Conservation (phyloP, 2,797 vertebrate genomes). For the Varecia variegata region DNA sequence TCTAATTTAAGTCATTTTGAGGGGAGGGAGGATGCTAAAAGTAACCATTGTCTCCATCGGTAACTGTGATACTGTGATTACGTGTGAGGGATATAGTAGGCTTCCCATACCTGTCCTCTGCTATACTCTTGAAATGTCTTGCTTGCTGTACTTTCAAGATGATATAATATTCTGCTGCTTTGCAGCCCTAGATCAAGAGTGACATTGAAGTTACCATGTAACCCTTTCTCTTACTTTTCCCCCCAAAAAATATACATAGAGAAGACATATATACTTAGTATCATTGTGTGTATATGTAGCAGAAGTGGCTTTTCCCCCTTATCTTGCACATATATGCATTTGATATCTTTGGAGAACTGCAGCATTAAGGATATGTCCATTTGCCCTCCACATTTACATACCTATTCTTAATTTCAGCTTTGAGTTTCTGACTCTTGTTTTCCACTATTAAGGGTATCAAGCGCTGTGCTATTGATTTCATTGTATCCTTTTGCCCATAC, state of each 20-base stretch:
- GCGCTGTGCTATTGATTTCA: neutral
- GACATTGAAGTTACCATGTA: neutral
- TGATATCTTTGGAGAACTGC: neutral
- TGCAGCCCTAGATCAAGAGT: neutral
- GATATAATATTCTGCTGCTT: neutral
- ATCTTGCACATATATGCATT: neutral
- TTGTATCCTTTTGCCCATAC: neutral
- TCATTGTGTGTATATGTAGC: neutral
- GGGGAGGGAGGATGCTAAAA: neutral
- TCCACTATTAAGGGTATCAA: neutral
- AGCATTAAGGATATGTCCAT: neutral
- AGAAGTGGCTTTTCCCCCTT: neutral
- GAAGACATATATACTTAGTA: neutral
- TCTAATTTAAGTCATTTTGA: neutral
- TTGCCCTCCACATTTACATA: neutral
- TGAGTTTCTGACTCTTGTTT: neutral
- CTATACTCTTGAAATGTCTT: neutral
- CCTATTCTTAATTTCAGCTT: neutral
- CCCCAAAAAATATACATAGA: neutral
- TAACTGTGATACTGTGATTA: neutral
- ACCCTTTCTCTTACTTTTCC: neutral
- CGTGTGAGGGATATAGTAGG: neutral
- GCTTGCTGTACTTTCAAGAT: neutral
- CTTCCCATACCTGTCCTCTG: neutral
- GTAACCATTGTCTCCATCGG: neutral